Conservation (phyloP, 1,140 invertebrate species). For the Drosophila melanica region DNA sequence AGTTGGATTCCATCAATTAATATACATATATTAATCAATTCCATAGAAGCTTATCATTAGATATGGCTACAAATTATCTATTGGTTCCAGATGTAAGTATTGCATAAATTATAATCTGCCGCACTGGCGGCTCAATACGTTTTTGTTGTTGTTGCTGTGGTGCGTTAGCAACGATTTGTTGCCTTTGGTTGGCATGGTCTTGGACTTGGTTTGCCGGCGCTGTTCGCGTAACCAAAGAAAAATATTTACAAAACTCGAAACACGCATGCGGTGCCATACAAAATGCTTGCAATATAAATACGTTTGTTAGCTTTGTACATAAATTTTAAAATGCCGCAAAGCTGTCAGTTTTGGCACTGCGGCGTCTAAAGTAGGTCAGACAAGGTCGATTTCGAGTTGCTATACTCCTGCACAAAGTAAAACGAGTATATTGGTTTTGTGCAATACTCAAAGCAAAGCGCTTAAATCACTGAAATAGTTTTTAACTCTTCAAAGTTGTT, state of each 20-base stretch:
- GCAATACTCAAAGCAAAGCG: too few species aligned
- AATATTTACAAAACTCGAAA: constrained; percentile 46
- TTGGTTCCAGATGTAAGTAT: too few species aligned
- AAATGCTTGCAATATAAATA: constrained; percentile 56
- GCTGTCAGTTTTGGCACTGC: constrained; percentile 77
- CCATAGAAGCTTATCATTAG: too few species aligned
- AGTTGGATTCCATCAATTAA: too few species aligned
- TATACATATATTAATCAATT: too few species aligned
- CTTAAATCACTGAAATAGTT: too few species aligned
- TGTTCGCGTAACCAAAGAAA: constrained; percentile 38
- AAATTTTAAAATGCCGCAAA: constrained; percentile 76
- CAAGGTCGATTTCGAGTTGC: constrained; percentile 71
- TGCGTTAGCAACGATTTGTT: constrained; percentile 33
- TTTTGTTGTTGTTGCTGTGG: constrained; percentile 6
- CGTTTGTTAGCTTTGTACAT: constrained; percentile 56
- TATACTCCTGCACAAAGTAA: background rate
- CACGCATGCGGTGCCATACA: constrained; percentile 56
- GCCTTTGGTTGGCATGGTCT: constrained; percentile 25
- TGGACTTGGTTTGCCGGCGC: constrained; percentile 28
- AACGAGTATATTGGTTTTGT: too few species aligned
- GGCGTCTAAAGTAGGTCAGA: constrained; percentile 76
- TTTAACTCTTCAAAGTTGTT: too few species aligned
- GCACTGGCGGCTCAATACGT: constrained; percentile 21
- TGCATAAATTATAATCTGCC: constrained; percentile 2
- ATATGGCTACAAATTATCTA: too few species aligned